phyloP scores from a whole-genome alignment of 1,140 invertebrate genomes.

The Andricus grossulariae region DNA sequence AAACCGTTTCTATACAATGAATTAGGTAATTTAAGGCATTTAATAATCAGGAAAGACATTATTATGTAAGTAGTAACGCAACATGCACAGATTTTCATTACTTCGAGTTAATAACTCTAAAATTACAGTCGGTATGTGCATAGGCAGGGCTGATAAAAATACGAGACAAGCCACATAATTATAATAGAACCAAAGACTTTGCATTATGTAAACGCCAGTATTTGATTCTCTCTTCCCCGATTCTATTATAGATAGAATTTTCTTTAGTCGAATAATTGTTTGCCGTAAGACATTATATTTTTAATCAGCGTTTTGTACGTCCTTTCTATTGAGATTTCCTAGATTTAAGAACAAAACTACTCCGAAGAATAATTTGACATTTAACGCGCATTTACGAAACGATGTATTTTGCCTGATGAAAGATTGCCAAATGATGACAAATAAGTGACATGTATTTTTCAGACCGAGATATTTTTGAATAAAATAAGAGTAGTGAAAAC shows the following conservation, averaged over 20 bases:
- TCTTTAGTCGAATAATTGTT: constrained; percentile 30
- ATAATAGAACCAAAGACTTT: constrained; percentile 70
- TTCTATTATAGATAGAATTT: constrained; percentile 41
- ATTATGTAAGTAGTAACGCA: constrained; percentile 36
- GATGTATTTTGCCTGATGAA: constrained; percentile 52
- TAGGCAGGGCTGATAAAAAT: constrained; percentile 32
- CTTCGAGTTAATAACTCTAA: constrained; percentile 25
- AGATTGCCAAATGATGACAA: constrained; percentile 66
- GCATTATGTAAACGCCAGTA: constrained; percentile 64
- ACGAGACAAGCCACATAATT: constrained; percentile 51
- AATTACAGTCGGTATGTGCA: constrained; percentile 18
- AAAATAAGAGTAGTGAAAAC: constrained; percentile 59
- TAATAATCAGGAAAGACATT: constrained; percentile 32
- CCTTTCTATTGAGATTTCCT: constrained; percentile 50
- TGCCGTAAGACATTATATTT: constrained; percentile 30
- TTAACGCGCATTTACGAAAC: constrained; percentile 38
- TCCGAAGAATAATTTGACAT: constrained; percentile 43
- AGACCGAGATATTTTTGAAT: constrained; percentile 73
- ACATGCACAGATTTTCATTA: constrained; percentile 45
- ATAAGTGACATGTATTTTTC: constrained; percentile 70
- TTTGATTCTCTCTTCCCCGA: constrained; percentile 60
- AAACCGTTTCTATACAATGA: background rate
- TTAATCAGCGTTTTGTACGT: constrained; percentile 47
- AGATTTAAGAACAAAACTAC: constrained; percentile 47
- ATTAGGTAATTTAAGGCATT: constrained; percentile 32